Evolutionary conservation across 2,113 vertebrate species (phyloP).

Genomic region (Polypterus senegalus): DNA sequence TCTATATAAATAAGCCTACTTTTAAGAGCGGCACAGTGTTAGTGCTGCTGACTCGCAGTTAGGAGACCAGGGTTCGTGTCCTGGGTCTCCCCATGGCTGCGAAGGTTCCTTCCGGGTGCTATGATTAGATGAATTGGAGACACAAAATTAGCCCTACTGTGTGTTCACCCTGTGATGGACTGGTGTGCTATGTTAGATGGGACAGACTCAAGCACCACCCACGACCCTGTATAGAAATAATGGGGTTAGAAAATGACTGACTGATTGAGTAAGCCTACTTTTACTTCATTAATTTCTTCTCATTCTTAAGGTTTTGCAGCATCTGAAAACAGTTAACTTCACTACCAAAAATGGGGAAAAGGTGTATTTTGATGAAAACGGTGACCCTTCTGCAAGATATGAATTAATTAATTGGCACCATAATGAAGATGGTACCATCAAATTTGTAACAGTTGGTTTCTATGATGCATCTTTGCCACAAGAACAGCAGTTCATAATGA

Average conservation of each 20-base stretch:
- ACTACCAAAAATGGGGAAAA: constrained; percentile 33
- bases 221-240: too few relatives aligned
- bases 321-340: constrained; percentile 39
- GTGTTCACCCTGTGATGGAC: not conserved
- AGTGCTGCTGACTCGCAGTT: too few relatives aligned
- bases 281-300: not conserved
- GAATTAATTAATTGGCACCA: constrained; percentile 52
- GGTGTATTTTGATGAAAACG: constrained; percentile 47
- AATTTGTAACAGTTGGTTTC: constrained; percentile 45
- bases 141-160: too few relatives aligned
- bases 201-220: not conserved
- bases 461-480: constrained; percentile 43
- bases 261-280: not conserved
- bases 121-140: too few relatives aligned
- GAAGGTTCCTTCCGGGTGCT: not conserved
- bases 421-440: constrained; percentile 25
- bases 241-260: too few relatives aligned
- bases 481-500: constrained; percentile 37
- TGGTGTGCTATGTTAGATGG: not conserved
- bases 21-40: not conserved
- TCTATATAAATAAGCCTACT: not conserved
- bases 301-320: constrained; percentile 17
- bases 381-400: constrained; percentile 39
- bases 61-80: too few relatives aligned
- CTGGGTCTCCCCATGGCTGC: not conserved